Percentiles rank a stretch among this genome's conserved stretches.
phyloP scores from a whole-genome alignment of 2,113 vertebrate genomes.

The Protomyctophum bolini region DNA sequence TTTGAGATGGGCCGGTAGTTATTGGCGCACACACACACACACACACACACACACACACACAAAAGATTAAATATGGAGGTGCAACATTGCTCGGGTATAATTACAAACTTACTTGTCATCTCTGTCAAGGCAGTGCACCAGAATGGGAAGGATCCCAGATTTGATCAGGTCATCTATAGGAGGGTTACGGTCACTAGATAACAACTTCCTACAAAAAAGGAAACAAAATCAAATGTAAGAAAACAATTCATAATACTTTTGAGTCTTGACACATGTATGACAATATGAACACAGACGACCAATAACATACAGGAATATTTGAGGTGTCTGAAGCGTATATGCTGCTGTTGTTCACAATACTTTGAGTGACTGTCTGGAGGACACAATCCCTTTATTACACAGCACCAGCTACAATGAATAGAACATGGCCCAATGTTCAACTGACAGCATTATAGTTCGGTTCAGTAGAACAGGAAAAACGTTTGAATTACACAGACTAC shows the following conservation, averaged over 20 bases:
- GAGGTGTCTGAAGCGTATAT: slow-evolving; percentile 8
- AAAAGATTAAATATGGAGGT: not conserved
- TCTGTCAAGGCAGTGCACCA: slow-evolving; percentile 98
- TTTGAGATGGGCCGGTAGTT: too few species aligned
- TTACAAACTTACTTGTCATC: slow-evolving; percentile 95
- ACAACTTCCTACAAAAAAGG: slow-evolving; percentile 86
- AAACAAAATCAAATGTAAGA: slow-evolving; percentile 7
- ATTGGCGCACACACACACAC: too few species aligned
- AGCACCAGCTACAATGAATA: not conserved
- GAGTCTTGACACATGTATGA: not conserved
- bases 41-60: too few species aligned
- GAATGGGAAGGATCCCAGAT: slow-evolving; percentile 97
- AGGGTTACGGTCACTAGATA: slow-evolving; percentile 98
- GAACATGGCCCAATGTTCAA: not conserved
- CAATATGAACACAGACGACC: slow-evolving; percentile 2
- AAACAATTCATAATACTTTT: not conserved
- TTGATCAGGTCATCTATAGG: slow-evolving; percentile 98
- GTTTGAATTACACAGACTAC: too few species aligned
- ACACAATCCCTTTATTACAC: not conserved
- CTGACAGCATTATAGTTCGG: not conserved
- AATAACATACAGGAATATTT: slow-evolving; percentile 21
- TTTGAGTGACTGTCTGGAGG: not conserved
- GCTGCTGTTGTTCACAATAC: not conserved
- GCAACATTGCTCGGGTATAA: not conserved
- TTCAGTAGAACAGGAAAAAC: not conserved